Conservation (phyloP, 2,888 invertebrate species). For the Fissipunctia ypsillon region DNA sequence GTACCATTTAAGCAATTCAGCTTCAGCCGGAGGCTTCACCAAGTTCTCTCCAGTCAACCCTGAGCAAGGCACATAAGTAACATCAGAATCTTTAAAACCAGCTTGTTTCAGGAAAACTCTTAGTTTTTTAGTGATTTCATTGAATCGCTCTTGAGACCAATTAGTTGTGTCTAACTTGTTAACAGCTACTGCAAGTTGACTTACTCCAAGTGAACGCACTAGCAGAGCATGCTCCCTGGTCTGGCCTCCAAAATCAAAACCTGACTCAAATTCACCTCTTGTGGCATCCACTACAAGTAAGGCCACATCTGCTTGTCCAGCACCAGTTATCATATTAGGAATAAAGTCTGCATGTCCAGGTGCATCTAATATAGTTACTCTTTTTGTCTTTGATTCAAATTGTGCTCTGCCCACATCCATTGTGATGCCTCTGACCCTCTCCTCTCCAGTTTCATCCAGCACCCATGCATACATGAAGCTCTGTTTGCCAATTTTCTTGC, state of each 20-base stretch:
- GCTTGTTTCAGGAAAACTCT: slow-evolving; percentile 96
- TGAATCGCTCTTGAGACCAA: slow-evolving; percentile 97
- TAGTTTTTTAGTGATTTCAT: slow-evolving; percentile 96
- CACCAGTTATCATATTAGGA: slow-evolving; percentile 99
- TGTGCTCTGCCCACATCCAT: slow-evolving; percentile 99
- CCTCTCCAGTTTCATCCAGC: slow-evolving; percentile 99
- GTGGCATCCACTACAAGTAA: slow-evolving; percentile 98
- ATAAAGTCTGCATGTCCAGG: slow-evolving; percentile 99
- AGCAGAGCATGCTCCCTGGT: slow-evolving; percentile 99
- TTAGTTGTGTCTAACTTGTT: slow-evolving; percentile 99
- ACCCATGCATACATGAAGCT: slow-evolving; percentile 99
- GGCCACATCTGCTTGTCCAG: slow-evolving; percentile 99
- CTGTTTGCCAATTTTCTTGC: slow-evolving; percentile 98
- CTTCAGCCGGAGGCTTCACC: slow-evolving; percentile 92
- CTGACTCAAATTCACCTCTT: slow-evolving; percentile 99
- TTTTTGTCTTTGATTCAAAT: slow-evolving; percentile 96
- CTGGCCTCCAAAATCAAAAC: slow-evolving; percentile 99
- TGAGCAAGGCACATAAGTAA: slow-evolving; percentile 98
- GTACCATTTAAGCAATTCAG: slow-evolving; percentile 93
- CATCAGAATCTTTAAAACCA: slow-evolving; percentile 96
- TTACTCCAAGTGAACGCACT: slow-evolving; percentile 97
- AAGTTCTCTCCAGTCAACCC: slow-evolving; percentile 99
- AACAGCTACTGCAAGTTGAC: slow-evolving; percentile 97
- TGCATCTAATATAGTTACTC: slow-evolving; percentile 97
- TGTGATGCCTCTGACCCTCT: slow-evolving; percentile 98